Evolutionary conservation across 2,888 invertebrate genomes (phyloP), one percentile per base, ranked within the genome.

Genomic region (Rhimphoctona megacephalus): DNA sequence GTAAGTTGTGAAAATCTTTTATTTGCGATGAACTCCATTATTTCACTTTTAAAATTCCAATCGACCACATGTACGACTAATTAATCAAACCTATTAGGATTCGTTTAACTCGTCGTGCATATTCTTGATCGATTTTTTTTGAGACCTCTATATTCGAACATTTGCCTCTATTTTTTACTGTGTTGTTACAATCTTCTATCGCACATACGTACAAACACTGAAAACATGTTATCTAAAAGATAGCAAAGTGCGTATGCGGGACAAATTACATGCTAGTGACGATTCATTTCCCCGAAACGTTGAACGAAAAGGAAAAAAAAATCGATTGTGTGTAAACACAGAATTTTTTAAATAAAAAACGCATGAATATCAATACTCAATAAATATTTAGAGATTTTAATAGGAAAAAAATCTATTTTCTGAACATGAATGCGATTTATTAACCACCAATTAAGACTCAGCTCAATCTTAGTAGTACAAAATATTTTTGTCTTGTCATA

Each of bases 201-300:
- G 72, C 36, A n/a, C 39, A 69, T 43, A 8, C 39, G 25, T 69
- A 69, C 46, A 73, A 79, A 83, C 19, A 54, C 69, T 30, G 36
- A 19, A 54, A 67, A 67, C 22, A 6, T 64, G 61, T 80, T 79
- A 85, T 83, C 82, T 79, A 36, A 30, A 36, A 78, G 85, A 85
- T 67, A 78, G 22, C 67, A 25, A 57, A 66, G 39, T 52, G 64
- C 57, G 33, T 78, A 61, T 61, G 54, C 22, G 73, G 39, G 73
- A 66, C 73, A 81, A 81, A 85, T 79, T 43, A 52, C 52, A 70
- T 57, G 57, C 25, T 46, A 70, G 74, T 49, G 52, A 66, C 66
- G 22, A 79, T 69, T 69, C 30, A 70, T 79, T 70, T 79, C 43
- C 52, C 8, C n/a, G 54, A 36, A 64, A 52, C 25, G 36, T 22